Conservation (phyloP, 30 jellyfish, hydroid and myxozoan genomes). For the Aurelia aurita region DNA sequence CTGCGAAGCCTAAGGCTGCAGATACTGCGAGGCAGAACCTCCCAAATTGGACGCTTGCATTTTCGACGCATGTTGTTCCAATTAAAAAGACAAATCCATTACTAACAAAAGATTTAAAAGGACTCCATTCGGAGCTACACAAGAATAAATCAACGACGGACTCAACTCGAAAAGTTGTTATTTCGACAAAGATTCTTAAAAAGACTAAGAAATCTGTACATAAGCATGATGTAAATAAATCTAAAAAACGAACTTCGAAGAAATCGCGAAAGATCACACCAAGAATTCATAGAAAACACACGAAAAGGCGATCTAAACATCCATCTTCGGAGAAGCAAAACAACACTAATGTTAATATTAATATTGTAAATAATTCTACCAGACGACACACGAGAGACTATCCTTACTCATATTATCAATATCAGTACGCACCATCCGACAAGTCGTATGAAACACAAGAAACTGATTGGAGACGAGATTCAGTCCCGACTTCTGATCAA, state of each 20-base stretch:
- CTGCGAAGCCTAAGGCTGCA: neutral
- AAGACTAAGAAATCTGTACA: slow-evolving; percentile 22
- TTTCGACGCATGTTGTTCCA: slow-evolving; percentile 54
- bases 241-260: slow-evolving; percentile 41
- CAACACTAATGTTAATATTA: neutral
- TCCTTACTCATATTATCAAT: slow-evolving; percentile 70
- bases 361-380: slow-evolving; percentile 35
- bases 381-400: slow-evolving; percentile 65
- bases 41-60: slow-evolving; percentile 70
- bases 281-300: slow-evolving; percentile 70
- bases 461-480: slow-evolving; percentile 76
- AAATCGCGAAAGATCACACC: slow-evolving; percentile 17
- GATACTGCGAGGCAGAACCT: neutral
- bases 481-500: slow-evolving; percentile 40
- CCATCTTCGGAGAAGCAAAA: slow-evolving; percentile 6
- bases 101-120: slow-evolving; percentile 9
- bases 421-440: slow-evolving; percentile 57
- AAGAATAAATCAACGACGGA: neutral
- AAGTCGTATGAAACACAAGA: slow-evolving; percentile 64
- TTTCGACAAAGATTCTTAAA: neutral
- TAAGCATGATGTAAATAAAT: neutral
- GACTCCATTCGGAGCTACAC: slow-evolving; percentile 7
- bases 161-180: neutral
- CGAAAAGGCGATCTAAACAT: slow-evolving; percentile 66
- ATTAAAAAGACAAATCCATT: slow-evolving; percentile 56